Conservation (phyloP, 2,797 vertebrate genomes). For the Sebastolobus altivelis region DNA sequence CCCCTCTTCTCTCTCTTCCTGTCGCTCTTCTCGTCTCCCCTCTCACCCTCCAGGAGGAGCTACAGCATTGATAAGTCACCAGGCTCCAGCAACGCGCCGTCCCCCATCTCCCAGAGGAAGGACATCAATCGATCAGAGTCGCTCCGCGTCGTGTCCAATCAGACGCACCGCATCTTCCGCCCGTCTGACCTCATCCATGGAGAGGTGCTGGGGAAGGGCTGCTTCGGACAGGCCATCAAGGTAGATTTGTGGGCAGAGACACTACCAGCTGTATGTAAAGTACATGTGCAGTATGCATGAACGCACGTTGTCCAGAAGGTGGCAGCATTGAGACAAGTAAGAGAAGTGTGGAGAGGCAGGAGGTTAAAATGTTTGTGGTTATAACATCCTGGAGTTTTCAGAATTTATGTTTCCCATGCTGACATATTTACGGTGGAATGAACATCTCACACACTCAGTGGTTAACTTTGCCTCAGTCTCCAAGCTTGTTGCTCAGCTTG, state of each 20-base stretch:
- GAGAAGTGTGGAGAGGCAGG: background rate
- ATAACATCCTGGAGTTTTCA: background rate
- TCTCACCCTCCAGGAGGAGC: constrained; percentile 86
- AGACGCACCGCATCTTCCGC: constrained; percentile 94
- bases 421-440: background rate
- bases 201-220: constrained; percentile 96
- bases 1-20: background rate
- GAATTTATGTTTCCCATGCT: background rate
- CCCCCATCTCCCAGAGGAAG: constrained; percentile 90
- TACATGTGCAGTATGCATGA: background rate
- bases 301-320: constrained; percentile 47
- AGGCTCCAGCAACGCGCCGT: constrained; percentile 86
- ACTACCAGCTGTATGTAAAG: background rate
- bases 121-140: constrained; percentile 96
- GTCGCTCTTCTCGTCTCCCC: background rate
- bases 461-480: constrained; percentile 6
- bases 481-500: constrained; percentile 11
- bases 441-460: background rate
- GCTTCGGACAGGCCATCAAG: constrained; percentile 98
- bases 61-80: constrained; percentile 96
- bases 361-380: background rate
- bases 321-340: constrained; percentile 50
- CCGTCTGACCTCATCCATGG: constrained; percentile 97
- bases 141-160: constrained; percentile 89
- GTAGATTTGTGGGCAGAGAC: constrained; percentile 69